A percentile compares a stretch with the other conserved stretches of the same genome.
These are phyloP conservation scores for Aplidium turbinatum DNA, from an alignment of 23 tunicate species.

Conservation along the genomic window DNA sequence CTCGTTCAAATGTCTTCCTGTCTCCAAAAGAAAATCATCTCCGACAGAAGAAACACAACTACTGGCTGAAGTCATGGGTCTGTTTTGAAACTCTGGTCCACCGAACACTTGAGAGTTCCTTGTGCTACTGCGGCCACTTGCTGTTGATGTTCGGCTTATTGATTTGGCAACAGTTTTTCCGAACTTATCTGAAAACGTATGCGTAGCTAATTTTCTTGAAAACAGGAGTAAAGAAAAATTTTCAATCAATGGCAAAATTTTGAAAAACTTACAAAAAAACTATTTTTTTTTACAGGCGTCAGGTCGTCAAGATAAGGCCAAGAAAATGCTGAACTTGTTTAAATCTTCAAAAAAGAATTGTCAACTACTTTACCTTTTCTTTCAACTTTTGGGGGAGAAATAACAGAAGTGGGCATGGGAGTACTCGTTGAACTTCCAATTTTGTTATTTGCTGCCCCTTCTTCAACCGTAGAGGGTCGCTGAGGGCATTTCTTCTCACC, in stretches of 20 bases:
- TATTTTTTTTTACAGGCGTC: no score
- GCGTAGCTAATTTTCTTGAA: no score
- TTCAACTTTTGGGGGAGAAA: constrained; percentile 5
- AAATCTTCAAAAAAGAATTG: no score
- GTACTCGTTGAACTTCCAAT: not conserved
- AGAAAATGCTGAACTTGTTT: no score
- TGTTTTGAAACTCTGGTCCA: not conserved
- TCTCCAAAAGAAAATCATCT: constrained; percentile 46
- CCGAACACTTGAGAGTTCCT: not conserved
- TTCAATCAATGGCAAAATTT: no score
- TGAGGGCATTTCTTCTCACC: constrained; percentile 15
- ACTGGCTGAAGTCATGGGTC: constrained; percentile 36
- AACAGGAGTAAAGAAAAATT: no score
- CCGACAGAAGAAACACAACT: constrained; percentile 37
- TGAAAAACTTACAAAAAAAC: no score
- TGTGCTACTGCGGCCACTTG: constrained; percentile 44
- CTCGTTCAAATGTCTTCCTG: constrained; percentile 49
- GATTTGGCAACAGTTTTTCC: not conserved
- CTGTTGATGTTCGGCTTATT: constrained; percentile 49
- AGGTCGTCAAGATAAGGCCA: no score
- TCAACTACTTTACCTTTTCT: constrained; percentile 3
- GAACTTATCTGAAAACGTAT: no score
- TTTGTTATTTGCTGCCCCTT: not conserved
- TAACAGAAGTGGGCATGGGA: not conserved
- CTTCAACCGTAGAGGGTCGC: constrained; percentile 7